Base-by-base conservation (phyloP, 2,113 vertebrate genomes). In the Urocolius indicus region DNA sequence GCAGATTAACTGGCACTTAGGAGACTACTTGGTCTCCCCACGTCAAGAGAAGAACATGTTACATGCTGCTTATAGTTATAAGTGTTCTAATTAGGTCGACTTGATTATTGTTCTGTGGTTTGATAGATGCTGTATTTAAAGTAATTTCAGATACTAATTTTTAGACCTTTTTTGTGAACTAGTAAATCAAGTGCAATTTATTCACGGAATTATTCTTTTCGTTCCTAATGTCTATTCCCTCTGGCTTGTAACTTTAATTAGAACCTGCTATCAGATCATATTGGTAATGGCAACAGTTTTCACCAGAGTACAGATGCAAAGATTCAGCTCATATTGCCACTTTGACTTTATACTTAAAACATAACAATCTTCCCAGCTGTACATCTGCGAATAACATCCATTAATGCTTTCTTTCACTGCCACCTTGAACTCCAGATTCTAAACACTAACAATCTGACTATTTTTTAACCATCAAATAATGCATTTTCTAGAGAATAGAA, bases 171-270 rank as follows among this genome's bases (percentile, higher is more conserved):
- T 96, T 95, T 94, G 92, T 97, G 96, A 96, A 97, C 96, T 96
- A 96, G 95, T 97, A 97, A 97, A 97, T 98, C 97, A 97, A 97
- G 92, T 92, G 80, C 87, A 96, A 98, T 97, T 98, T 97, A 97
- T 96, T 97, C 74, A 91, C 23, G 11, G 91, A 97, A 97, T 97
- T 96, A 97, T 94, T 96, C 86, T 97, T 97, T 97, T 93, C 96
- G 96, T 95, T 94, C 81, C 97, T 98, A 97, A 96, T 96, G 95
- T 91, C 61, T 97, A 96, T 95, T 98, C 97, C 94, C 94, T 96
- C 96, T 97, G 97, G 97, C 95, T 97, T 97, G 93, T 97, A 96
- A 97, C 98, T 98, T 98, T 98, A 98, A 98, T 98, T 98, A 98
- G 97, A 94, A 93, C 96, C 97, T 96, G 97, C 94, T 97, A 87